Evolutionary conservation across 2,797 vertebrate genomes (phyloP).

Genomic region (Smutsia gigantea): DNA sequence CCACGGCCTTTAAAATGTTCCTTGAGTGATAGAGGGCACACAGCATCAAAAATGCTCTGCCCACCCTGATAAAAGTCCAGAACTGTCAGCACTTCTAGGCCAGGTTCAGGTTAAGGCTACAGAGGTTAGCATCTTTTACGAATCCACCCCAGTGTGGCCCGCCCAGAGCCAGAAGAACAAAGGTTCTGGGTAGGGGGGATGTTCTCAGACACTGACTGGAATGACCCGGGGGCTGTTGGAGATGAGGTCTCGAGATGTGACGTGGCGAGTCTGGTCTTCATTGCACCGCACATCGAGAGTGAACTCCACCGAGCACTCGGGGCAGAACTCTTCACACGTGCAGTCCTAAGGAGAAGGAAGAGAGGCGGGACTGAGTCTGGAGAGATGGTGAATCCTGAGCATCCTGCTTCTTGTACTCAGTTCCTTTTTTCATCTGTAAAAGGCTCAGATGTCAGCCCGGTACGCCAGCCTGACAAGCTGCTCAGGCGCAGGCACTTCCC

Average conservation of each 20-base stretch:
- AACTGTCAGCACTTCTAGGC: not conserved
- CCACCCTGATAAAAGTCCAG: not conserved
- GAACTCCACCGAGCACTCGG: conserved; percentile 97
- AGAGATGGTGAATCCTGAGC: not conserved
- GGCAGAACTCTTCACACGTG: conserved; percentile 97
- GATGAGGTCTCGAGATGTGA: conserved; percentile 96
- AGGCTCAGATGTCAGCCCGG: not conserved
- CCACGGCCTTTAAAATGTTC: not conserved
- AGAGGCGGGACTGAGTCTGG: not conserved
- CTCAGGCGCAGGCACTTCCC: not conserved
- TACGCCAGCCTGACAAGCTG: not conserved
- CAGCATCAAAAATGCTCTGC: not conserved
- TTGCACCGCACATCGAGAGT: conserved; percentile 96
- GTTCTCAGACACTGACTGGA: conserved; percentile 87
- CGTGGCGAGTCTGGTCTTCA: conserved; percentile 97
- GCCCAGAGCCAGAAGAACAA: not conserved
- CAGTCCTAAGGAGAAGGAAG: conserved; percentile 90
- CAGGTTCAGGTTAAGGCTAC: not conserved
- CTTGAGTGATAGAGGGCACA: not conserved
- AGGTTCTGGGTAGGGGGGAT: fast-evolving
- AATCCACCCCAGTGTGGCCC: not conserved
- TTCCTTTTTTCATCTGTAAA: not conserved
- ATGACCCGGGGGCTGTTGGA: conserved; percentile 97
- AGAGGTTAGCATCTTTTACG: not conserved
- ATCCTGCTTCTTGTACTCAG: not conserved